Conservation (phyloP, 2,888 invertebrate species). For the Phalera bucephala region DNA sequence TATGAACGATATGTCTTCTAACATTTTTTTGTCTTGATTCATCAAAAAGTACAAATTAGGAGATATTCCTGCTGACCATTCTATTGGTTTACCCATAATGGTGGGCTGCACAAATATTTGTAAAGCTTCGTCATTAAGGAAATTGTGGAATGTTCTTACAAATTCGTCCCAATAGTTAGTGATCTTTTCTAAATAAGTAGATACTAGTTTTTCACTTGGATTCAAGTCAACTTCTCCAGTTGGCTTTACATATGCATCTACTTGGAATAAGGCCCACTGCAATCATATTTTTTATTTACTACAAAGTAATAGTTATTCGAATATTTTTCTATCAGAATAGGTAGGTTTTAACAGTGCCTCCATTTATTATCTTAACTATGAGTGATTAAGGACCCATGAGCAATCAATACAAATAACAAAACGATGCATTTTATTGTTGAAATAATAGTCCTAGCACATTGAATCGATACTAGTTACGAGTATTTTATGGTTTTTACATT, state of each 20-base stretch:
- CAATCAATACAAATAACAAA: too few relatives aligned
- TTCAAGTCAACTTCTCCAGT: conserved; percentile 73
- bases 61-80: conserved; percentile 88
- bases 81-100: conserved; percentile 92
- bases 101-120: conserved; percentile 91
- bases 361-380: too few relatives aligned
- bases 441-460: too few relatives aligned
- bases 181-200: conserved; percentile 83
- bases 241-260: conserved; percentile 77
- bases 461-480: too few relatives aligned
- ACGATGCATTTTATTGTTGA: too few relatives aligned
- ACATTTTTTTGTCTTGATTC: conserved; percentile 85
- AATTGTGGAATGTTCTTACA: conserved; percentile 86
- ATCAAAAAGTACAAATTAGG: conserved; percentile 88
- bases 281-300: neutral
- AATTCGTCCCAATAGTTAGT: conserved; percentile 86
- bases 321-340: too few relatives aligned
- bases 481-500: too few relatives aligned
- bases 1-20: conserved; percentile 81
- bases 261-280: conserved; percentile 85
- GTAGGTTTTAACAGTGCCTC: too few relatives aligned
- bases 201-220: conserved; percentile 84
- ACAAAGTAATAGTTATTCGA: too few relatives aligned
- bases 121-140: conserved; percentile 87
- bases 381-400: too few relatives aligned